Conservation (phyloP, 53 echinoderm and acorn worm species). For the Arbacia lixula region DNA sequence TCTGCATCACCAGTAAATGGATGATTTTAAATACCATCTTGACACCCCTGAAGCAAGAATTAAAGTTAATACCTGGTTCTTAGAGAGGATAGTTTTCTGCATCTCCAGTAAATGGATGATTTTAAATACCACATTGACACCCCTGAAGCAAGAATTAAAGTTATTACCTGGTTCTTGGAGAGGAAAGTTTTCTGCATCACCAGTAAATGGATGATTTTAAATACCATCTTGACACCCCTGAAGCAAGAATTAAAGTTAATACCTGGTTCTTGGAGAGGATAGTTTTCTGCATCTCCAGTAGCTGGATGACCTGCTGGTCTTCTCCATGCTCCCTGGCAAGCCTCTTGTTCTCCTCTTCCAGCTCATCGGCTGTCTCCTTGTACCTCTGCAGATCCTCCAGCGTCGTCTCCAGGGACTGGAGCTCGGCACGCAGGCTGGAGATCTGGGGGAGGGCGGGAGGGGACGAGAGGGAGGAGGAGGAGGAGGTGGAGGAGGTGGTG, state of each 20-base stretch:
- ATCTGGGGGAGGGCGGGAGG: slow-evolving; percentile 51
- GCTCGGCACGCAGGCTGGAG: slow-evolving; percentile 71
- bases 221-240: too few species aligned
- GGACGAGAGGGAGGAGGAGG: background rate
- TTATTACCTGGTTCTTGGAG: slow-evolving; percentile 85
- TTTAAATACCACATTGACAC: too few species aligned
- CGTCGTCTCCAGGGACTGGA: slow-evolving; percentile 64
- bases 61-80: too few species aligned
- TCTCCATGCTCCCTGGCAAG: slow-evolving; percentile 95
- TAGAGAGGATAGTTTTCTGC: too few species aligned
- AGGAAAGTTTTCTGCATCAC: slow-evolving; percentile 99
- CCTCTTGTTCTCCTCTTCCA: slow-evolving; percentile 83
- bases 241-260: too few species aligned
- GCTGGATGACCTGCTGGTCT: slow-evolving; percentile 97
- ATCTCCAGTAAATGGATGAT: too few species aligned
- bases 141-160: too few species aligned
- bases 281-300: slow-evolving; percentile 98
- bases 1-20: too few species aligned
- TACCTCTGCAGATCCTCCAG: slow-evolving; percentile 72
- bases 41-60: too few species aligned
- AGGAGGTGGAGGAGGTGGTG: background rate
- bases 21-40: too few species aligned
- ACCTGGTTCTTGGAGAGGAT: slow-evolving; percentile 91
- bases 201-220: slow-evolving; percentile 92
- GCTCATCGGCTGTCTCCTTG: slow-evolving; percentile 59